A percentile compares a stretch with the other conserved stretches of the same genome.
Evolutionary conservation across 2,113 vertebrate genomes (phyloP).

Genomic region (Rhegmatorhina hoffmannsi): DNA sequence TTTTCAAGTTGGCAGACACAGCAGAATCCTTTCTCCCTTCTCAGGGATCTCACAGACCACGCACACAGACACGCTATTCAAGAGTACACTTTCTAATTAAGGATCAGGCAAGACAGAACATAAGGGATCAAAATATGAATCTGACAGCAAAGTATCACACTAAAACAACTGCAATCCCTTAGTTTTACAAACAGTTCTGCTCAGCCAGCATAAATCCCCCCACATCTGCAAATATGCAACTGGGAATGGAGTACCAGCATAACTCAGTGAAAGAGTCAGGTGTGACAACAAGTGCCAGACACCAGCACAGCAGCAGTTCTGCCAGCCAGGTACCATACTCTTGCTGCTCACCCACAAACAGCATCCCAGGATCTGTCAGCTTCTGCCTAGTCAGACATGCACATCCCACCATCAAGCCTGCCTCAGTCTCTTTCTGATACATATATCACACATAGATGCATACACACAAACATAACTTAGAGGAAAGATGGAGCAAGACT

Average conservation of each 20-base stretch:
- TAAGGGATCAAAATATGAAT: not conserved
- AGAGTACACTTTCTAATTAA: not conserved
- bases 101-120: not conserved
- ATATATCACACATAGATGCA: not conserved
- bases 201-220: not conserved
- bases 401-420: not conserved
- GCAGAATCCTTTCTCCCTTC: not conserved
- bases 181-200: not conserved
- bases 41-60: not conserved
- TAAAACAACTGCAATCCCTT: not conserved
- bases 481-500: not conserved
- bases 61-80: too few species aligned
- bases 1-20: not conserved
- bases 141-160: not conserved
- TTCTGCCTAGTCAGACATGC: not conserved
- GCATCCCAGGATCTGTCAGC: not conserved
- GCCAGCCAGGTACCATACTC: not conserved
- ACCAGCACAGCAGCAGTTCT: not conserved
- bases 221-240: not conserved
- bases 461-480: not conserved
- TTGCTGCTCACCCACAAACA: not conserved
- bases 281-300: not conserved
- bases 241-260: not conserved
- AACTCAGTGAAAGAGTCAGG: not conserved
- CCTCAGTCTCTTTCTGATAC: not conserved